A percentile compares a stretch with the other conserved stretches of the same genome.
Conservation (phyloP, 1,140 invertebrate genomes). For the Megathymus violae region DNA sequence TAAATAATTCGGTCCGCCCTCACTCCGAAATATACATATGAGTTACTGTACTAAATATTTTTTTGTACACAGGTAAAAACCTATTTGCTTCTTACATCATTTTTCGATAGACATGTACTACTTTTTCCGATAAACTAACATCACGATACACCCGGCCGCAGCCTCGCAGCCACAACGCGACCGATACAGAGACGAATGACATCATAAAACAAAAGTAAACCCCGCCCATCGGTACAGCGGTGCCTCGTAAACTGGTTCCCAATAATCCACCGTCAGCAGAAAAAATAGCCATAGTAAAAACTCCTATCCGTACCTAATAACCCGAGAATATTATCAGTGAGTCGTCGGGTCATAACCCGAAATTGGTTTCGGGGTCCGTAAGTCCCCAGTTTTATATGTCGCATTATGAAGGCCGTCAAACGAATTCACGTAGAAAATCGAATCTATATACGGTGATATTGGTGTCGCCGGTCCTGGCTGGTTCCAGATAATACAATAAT, state of each 20-base stretch:
- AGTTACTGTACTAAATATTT: no score
- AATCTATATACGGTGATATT: conserved; percentile 83
- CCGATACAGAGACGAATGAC: conserved; percentile 34
- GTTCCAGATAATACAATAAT: conserved; percentile 81
- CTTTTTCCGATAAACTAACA: not conserved
- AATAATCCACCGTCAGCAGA: conserved; percentile 77
- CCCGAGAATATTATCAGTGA: conserved; percentile 72
- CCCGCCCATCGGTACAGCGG: conserved; percentile 48
- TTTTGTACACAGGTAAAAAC: no score
- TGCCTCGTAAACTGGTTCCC: conserved; percentile 71
- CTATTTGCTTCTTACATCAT: not conserved
- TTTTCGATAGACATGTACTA: not conserved
- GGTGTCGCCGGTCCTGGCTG: conserved; percentile 71
- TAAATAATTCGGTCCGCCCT: no score
- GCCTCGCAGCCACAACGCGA: conserved; percentile 18
- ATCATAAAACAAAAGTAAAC: conserved; percentile 71
- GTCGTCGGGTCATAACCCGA: conserved; percentile 82
- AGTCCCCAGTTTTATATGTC: conserved; percentile 83
- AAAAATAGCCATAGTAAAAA: conserved; percentile 75
- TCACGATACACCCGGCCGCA: not conserved
- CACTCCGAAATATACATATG: no score
- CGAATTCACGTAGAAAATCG: conserved; percentile 84
- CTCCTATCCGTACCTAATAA: conserved; percentile 81
- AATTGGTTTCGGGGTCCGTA: conserved; percentile 83
- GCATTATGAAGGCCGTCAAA: conserved; percentile 84